These are phyloP conservation scores for Pelochelys cantorii DNA, from an alignment of 2,797 vertebrate genomes.

Conservation along the genomic window DNA sequence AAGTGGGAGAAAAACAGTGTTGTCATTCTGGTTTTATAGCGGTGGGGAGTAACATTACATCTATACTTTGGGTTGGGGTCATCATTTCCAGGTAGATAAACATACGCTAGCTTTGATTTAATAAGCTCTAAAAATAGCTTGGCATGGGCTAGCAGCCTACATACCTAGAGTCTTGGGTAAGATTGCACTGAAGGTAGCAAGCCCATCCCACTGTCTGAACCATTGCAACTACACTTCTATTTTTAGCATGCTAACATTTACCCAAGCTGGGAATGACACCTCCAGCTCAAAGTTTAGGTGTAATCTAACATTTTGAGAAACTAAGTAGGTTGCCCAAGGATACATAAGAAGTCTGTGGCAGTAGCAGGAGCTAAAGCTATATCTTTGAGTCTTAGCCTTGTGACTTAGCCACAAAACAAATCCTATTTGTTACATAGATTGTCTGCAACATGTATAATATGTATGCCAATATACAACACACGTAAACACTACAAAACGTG, in stretches of 20 bases:
- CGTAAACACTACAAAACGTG: neutral
- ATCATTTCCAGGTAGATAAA: neutral
- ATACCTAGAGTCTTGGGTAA: neutral
- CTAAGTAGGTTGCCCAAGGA: neutral
- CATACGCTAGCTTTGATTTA: neutral
- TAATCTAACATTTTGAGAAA: neutral
- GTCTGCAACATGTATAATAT: neutral
- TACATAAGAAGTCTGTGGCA: neutral
- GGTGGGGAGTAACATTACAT: neutral
- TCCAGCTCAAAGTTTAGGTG: neutral
- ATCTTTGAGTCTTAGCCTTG: neutral
- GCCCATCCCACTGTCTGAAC: neutral
- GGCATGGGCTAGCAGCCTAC: neutral
- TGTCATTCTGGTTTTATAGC: neutral
- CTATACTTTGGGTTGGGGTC: neutral
- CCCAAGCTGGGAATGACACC: neutral
- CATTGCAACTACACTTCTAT: neutral
- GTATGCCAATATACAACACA: neutral
- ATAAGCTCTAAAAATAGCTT: neutral
- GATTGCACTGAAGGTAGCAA: neutral
- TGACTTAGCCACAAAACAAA: neutral
- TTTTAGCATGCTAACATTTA: neutral
- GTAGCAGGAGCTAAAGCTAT: neutral
- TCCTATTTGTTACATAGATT: neutral
- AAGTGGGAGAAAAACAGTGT: too few relatives aligned